Evolutionary conservation across 2,113 vertebrate genomes (phyloP).

Genomic region (Peromyscus maniculatus): DNA sequence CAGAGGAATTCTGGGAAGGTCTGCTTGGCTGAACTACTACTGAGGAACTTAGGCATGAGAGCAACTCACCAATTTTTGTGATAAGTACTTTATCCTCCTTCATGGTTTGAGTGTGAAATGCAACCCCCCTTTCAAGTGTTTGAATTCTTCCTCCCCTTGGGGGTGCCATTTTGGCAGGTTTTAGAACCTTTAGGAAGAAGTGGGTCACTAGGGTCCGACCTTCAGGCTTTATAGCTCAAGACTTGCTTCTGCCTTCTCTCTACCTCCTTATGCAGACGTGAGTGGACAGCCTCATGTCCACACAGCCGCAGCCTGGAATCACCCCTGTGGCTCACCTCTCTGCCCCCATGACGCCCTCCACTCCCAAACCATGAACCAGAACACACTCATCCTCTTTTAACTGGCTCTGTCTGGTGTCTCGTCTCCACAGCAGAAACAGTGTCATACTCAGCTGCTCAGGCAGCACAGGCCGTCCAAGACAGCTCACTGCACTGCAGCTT

Average conservation of each 20-base stretch:
- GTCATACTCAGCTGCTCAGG: too few relatives aligned
- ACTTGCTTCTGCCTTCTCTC: neutral
- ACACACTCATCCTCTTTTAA: neutral
- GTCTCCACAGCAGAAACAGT: neutral
- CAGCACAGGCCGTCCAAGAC: neutral
- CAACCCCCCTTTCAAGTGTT: neutral
- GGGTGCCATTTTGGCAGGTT: neutral
- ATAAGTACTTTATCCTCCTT: constrained; percentile 6
- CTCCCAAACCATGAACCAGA: neutral
- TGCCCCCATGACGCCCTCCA: neutral
- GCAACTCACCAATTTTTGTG: neutral
- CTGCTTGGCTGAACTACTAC: neutral
- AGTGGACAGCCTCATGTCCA: neutral
- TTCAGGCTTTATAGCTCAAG: neutral
- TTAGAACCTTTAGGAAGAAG: neutral
- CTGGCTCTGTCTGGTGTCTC: neutral
- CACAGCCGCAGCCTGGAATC: neutral
- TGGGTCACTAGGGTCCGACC: neutral
- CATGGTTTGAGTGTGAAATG: neutral
- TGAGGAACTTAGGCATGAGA: neutral
- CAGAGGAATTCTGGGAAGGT: neutral
- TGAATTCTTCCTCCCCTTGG: neutral
- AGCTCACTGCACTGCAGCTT: neutral
- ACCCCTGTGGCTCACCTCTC: too few relatives aligned
- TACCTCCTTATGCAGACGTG: neutral